Evolutionary conservation across 1,140 invertebrate species (phyloP), one percentile per base, ranked within the genome.

Genomic region (Camponotus vicinus): DNA sequence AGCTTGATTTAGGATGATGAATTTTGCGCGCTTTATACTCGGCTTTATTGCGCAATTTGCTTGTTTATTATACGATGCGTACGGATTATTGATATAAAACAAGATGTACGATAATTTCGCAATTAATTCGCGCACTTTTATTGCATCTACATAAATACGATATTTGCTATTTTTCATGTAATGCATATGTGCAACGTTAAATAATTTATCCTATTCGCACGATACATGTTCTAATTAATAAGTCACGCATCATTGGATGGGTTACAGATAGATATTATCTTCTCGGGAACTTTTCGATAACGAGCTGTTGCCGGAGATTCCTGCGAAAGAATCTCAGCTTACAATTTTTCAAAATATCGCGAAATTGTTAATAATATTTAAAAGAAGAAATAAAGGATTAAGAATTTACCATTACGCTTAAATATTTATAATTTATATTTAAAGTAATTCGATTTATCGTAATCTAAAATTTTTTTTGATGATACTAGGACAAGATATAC

Each of bases 391-490:
- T 15, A 2, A 76, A 6, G 61, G 66, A 34, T 32, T 45, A 77
- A 64, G 2, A 77, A 45, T 45, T 66, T 34, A 52, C 6, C 45
- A 32, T 34, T 63, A 61, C 42, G 18, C n/a, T 7, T 45, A 34
- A 2, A 37, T 66, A 15, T 52, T n/a, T 63, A n/a, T 77, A 32
- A 66, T 49, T 37, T 78, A 66, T 63, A 9, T 45, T n/a, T 78
- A 32, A 77, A 45, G 6, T 27, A 15, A 75, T 73, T 49, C 37
- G 0, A 34, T 32, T 49, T 63, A 52, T 42, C 3, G 49, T 5
- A 71, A 76, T 13, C 9, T 55, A 34, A 13, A 73, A 57, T 49
- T 86, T 3, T 21, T 2, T 59, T 61, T 27, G 4, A 21, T 61
- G 37, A 61, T n/a, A 27, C 18, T 21, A 0, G 11, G 11, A 59